Base-by-base conservation (phyloP, 2,797 vertebrate genomes). In the Ataeniobius toweri region DNA sequence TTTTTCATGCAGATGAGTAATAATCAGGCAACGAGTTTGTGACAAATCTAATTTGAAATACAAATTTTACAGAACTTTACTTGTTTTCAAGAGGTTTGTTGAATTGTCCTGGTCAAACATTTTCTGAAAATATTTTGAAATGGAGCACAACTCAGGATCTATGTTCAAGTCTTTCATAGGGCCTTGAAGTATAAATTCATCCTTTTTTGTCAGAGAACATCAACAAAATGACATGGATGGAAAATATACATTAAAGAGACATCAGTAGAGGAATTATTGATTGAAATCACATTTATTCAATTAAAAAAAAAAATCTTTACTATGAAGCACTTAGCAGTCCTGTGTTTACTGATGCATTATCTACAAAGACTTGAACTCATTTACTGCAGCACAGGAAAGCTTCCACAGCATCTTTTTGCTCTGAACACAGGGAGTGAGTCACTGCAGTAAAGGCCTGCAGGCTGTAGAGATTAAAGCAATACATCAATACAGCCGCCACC, bases 301-400 rank as follows among this genome's bases (percentile, higher is more conserved):
- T 36, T 4, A 4, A 36, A 36, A 36, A 36, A 14, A n/a, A 46
- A 24, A 68, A 46, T 13, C 5, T 44, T 5, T 5, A n/a, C 22
- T 18, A n/a, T 44, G 39, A 31, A 9, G 0, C 41, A 46, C 22
- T n/a, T 3, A 61, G 59, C 14, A 36, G 24, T 55, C 31, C 14
- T 51, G 36, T 72, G n/a, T 69, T 85, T 50, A 41, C 65, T 78
- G 77, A 76, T 82, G 85, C 81, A 77, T 79, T 58, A 75, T 80
- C 78, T 70, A 61, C 75, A 71, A 79, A 75, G 63, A 78, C 41
- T 74, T 84, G 69, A 80, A 86, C 92, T 84, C 55, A 86, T 90
- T 88, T 84, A 92, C 82, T 76, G 86, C 76, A 53, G 74, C 13
- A 78, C 51, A 82, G 31, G 83, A 83, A 82, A 73, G 67, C 61